Evolutionary conservation across 2,797 vertebrate species (phyloP), one percentile per base, ranked within the genome.

Genomic region (Coreius guichenoti): DNA sequence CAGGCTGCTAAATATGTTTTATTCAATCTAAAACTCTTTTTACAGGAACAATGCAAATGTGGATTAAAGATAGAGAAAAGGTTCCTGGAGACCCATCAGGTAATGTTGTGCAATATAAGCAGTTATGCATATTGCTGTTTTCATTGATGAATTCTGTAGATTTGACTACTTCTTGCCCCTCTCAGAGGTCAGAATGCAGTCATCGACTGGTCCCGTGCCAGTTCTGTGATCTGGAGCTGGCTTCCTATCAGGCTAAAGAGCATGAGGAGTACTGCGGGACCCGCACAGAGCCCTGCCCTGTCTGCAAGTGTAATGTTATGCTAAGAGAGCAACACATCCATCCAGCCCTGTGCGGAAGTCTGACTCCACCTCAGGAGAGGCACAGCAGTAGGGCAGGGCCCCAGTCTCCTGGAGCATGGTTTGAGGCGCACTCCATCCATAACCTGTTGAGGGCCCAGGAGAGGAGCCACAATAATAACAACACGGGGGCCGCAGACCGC

Each of bases 181-280:
- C 43, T 12, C 61, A 92, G 95, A 93, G 84, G 76, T 92, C 91
- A 0, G 95, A 95, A 23, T 99, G 98, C 88, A 92, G 96, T 39
- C 94, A 98, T 91, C 96, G 98, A 0, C 93, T 97, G 63, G 94
- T 95, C 7, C 90, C 95, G 0, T 99, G 98, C 90, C 97, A 95
- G 88, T 98, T 96, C 92, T 99, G 98, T 61, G 96, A 97, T 87
- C 91, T 99, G 87, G 97, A 98, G 93, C 94, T 99, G 45, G 90
- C 94, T 43, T 96, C 95, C 90, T 93, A 91, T 90, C 97, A 97
- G 89, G 94, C 97, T 67, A 94, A 93, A 92, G 96, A 98, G 17
- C 98, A 99, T 0, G 97, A 98, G 86, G 95, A 97, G 43, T 99
- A 97, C 89, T 99, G 98, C 5, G 98, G 98, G 1, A 94, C 98